Base-by-base conservation (phyloP, 2,113 vertebrate species). In the Acrocephalus kingi region DNA sequence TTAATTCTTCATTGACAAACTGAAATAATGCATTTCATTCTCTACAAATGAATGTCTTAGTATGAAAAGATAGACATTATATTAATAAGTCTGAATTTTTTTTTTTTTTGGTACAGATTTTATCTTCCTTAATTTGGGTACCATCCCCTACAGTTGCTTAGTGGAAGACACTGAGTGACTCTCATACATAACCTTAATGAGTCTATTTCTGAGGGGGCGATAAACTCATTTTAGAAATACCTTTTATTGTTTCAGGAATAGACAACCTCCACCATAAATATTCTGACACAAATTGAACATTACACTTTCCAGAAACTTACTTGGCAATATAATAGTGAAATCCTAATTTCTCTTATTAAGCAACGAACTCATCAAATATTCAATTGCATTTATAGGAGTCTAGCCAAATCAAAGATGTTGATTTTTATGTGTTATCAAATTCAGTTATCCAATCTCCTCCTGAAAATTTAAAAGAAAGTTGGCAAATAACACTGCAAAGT, bases 371-470 rank as follows among this genome's bases (percentile, higher is more conserved):
- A 35, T 93, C 89, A 91, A 56, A 28, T 15, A 87, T 95, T 96
- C 84, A 63, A 52, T 67, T 62, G 78, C 74, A 56, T 92, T 94
- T 84, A 86, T 83, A 68, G 82, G 84, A 89, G 33, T 74, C 52
- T 55, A 67, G 28, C 23, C 37, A 39, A 39, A 39, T 39, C 18
- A 45, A 62, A 45, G 71, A 30, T 85, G 58, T 87, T 87, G 72
- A 92, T 95, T 92, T 97, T 59, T 92, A 74, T 90, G 62, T 74
- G 55, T 85, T 91, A 95, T 93, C 88, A 94, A 88, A 95, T 67
- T 95, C 71, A 96, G 45, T 92, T 82, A 80, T 90, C 54, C 16
- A 87, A 92, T 59, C 20, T 39, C 62, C 28, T 83, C 85, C 87
- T 93, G 90, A 96, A 97, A 90, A 92, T 94, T 89, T 51, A 91